Base-by-base conservation (phyloP, 1,140 invertebrate genomes). In the Myzus persicae region DNA sequence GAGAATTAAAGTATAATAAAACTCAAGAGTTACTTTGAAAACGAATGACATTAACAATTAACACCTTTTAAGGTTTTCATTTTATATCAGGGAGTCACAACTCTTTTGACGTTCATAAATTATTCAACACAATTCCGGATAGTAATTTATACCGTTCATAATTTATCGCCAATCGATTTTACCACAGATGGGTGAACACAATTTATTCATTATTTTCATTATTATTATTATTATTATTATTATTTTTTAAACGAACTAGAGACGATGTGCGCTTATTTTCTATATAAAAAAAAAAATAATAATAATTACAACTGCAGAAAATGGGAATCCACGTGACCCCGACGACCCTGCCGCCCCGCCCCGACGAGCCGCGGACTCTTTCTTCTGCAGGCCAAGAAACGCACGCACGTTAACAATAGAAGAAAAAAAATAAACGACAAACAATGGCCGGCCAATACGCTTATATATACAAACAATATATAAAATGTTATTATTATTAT, bases 1-100 rank as follows among this genome's bases (percentile, higher is more conserved):
- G 24, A 1, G 40, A n/a, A 42, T 87, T 84, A 40, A 87, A 31
- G 26, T 87, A 87, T 87, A 44, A n/a, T 46, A 44, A 18, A 46
- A 42, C 31, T 44, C 0, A 18, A 87, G 42, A 42, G n/a, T 24
- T 51, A 89, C 87, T 89, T 89, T 38, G 18, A 51, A 89, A 89
- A 36, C 9, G 87, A 48, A 89, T 51, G 87, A 91, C 90, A 91
- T 91, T 81, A 92, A 82, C 76, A 81, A 92, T 92, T 82, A 92
- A 46, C 91, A 36, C 59, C 9, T 92, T 92, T 51, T 7, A 36
- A 76, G 36, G 20, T 82, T 82, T 92, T 92, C 24, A 31, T 81
- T 46, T 82, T 48, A 82, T 91, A 82, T 89, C 31, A 20, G 42
- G 81, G 20, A 46, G 22, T 76, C 46, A 46, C 46, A 51, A 44